These are phyloP conservation scores for Synanceia verrucosa DNA, from an alignment of 2,797 vertebrate genomes.

Conservation along the genomic window DNA sequence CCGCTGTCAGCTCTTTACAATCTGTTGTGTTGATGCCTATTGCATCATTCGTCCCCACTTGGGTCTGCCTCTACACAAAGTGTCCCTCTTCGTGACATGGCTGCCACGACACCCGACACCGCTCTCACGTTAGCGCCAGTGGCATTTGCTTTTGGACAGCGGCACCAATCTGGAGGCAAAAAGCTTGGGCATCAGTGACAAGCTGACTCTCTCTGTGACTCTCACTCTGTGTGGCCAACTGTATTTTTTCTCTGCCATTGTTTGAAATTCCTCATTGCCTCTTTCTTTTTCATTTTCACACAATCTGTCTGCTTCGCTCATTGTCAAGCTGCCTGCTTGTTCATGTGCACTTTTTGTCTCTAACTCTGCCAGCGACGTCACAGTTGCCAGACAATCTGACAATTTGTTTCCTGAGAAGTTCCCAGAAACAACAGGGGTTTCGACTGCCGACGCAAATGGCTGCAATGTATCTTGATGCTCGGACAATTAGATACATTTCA, in stretches of 20 bases:
- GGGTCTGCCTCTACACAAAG: constrained; percentile 16
- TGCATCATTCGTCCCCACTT: constrained; percentile 31
- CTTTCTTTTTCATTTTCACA: constrained; percentile 49
- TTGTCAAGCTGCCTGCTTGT: constrained; percentile 62
- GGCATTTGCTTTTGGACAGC: constrained; percentile 53
- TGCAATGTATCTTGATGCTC: background rate
- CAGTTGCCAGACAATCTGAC: constrained; percentile 69
- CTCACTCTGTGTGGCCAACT: constrained; percentile 29
- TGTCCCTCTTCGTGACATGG: constrained; percentile 34
- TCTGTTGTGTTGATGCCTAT: constrained; percentile 18
- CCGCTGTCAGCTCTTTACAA: constrained; percentile 32
- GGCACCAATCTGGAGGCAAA: constrained; percentile 19
- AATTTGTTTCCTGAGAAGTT: constrained; percentile 24
- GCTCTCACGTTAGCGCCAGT: constrained; percentile 35
- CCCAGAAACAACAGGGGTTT: constrained; percentile 55
- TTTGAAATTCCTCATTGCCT: constrained; percentile 48
- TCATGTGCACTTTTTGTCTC: constrained; percentile 50
- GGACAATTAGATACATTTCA: constrained; percentile 1
- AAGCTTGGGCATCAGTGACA: constrained; percentile 61
- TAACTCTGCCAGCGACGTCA: constrained; percentile 33
- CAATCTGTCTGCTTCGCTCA: constrained; percentile 63
- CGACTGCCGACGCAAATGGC: constrained; percentile 17
- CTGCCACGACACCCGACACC: constrained; percentile 52
- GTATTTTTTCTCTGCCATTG: constrained; percentile 45
- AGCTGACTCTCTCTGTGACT: constrained; percentile 42